Percentiles rank a stretch among this genome's conserved stretches.
phyloP scores from a whole-genome alignment of 2,113 vertebrate species.

The Solea solea region DNA sequence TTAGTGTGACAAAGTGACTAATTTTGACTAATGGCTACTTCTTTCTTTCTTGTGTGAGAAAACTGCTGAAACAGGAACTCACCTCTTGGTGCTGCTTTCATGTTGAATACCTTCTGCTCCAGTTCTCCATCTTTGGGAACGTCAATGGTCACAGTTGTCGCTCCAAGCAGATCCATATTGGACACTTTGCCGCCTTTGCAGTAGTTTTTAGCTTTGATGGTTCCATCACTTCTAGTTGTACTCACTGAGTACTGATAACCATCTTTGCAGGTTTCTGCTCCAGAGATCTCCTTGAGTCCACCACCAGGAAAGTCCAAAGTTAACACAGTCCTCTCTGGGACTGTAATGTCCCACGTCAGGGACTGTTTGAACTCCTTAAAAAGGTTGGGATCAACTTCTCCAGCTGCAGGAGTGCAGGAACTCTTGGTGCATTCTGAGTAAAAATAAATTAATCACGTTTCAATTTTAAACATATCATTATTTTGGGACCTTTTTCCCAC shows the following conservation, averaged over 20 bases:
- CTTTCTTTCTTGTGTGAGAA: neutral
- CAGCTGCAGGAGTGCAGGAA: conserved; percentile 79
- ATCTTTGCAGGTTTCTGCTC: conserved; percentile 71
- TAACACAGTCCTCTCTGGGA: conserved; percentile 78
- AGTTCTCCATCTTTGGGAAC: conserved; percentile 76
- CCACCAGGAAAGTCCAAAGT: conserved; percentile 78
- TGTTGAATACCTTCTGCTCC: conserved; percentile 76
- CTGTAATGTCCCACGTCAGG: conserved; percentile 81
- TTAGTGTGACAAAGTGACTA: too few species aligned
- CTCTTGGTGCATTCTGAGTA: conserved; percentile 83
- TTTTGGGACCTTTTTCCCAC: neutral
- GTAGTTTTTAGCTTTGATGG: conserved; percentile 77
- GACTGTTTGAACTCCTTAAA: conserved; percentile 83
- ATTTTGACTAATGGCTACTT: too few species aligned
- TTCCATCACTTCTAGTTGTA: conserved; percentile 54
- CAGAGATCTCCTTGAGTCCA: conserved; percentile 75
- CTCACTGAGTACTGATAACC: conserved; percentile 76
- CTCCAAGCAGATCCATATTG: conserved; percentile 80
- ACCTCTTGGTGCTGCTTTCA: conserved; percentile 83
- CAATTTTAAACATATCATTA: neutral
- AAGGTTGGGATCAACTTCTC: conserved; percentile 69
- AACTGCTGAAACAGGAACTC: conserved; percentile 32
- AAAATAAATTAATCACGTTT: neutral
- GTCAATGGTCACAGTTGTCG: conserved; percentile 73
- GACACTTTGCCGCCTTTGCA: conserved; percentile 83